These are phyloP conservation scores for Drosophila punjabiensis DNA, from an alignment of 1,140 invertebrate genomes.

Conservation along the genomic window DNA sequence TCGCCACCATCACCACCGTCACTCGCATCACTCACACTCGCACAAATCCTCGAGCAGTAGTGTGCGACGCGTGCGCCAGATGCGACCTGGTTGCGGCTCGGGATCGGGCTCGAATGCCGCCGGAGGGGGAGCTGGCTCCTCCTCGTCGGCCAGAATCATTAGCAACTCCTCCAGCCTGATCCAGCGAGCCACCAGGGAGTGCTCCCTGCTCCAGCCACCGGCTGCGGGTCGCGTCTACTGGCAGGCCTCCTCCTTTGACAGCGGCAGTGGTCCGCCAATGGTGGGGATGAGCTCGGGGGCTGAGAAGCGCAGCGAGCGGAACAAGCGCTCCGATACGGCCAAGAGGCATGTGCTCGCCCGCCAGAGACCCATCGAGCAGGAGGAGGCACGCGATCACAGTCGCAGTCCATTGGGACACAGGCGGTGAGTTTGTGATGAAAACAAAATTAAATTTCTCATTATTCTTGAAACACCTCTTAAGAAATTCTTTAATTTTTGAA, in stretches of 20 bases:
- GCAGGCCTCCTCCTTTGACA: conserved; percentile 86
- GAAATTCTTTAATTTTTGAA: background rate
- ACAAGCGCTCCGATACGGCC: conserved; percentile 88
- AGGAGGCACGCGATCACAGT: conserved; percentile 84
- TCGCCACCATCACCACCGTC: conserved; percentile 66
- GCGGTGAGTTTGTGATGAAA: conserved; percentile 52
- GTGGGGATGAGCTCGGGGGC: conserved; percentile 47
- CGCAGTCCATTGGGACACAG: conserved; percentile 77
- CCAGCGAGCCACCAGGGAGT: conserved; percentile 72
- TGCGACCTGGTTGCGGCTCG: conserved; percentile 29
- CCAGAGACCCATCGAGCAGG: conserved; percentile 90
- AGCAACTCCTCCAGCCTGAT: conserved; percentile 81
- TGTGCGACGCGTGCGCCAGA: conserved; percentile 63
- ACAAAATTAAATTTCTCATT: background rate
- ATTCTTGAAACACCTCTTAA: background rate
- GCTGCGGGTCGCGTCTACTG: conserved; percentile 71
- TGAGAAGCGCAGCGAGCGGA: conserved; percentile 76
- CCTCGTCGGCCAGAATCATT: conserved; percentile 63
- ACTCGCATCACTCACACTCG: conserved; percentile 50
- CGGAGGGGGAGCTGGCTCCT: conserved; percentile 33
- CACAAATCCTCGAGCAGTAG: conserved; percentile 65
- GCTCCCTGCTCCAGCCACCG: conserved; percentile 73
- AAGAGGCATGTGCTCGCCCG: conserved; percentile 90
- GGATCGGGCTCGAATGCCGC: conserved; percentile 19
- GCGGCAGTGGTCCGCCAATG: conserved; percentile 81